Conservation (phyloP, 2,888 invertebrate species). For the Vesta saturnalis region DNA sequence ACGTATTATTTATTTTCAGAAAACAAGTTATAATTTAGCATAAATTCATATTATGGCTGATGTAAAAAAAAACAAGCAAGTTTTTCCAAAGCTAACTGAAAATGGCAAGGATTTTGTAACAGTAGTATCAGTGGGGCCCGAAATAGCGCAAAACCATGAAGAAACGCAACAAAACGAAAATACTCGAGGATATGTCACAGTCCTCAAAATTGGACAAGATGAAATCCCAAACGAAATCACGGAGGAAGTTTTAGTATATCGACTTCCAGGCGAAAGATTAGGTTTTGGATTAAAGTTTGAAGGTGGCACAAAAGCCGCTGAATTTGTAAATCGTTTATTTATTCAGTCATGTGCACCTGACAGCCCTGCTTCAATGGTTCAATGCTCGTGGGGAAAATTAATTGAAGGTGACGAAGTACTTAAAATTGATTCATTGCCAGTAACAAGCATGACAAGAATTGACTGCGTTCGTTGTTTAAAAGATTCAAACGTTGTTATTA, state of each 20-base stretch:
- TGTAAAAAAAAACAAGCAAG: neutral
- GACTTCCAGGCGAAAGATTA: constrained; percentile 88
- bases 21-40: neutral
- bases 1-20: constrained; percentile 20
- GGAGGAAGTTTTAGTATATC: constrained; percentile 82
- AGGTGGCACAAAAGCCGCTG: constrained; percentile 84
- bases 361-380: constrained; percentile 87
- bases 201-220: constrained; percentile 68
- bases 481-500: constrained; percentile 85
- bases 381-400: constrained; percentile 84
- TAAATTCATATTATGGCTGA: constrained; percentile 1
- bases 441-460: constrained; percentile 82
- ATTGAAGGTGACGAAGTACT: constrained; percentile 91
- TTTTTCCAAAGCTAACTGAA: neutral
- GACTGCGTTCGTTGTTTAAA: constrained; percentile 88
- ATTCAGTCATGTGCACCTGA: constrained; percentile 90
- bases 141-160: constrained; percentile 45
- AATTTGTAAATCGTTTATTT: constrained; percentile 82
- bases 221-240: constrained; percentile 62
- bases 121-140: constrained; percentile 69
- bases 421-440: constrained; percentile 83
- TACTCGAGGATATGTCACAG: constrained; percentile 65
- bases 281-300: constrained; percentile 94
- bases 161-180: constrained; percentile 46
- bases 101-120: constrained; percentile 66